Percentiles rank a stretch among this genome's conserved stretches.
Conservation (phyloP, 2,888 invertebrate genomes). For the Pachymerium ferrugineum region DNA sequence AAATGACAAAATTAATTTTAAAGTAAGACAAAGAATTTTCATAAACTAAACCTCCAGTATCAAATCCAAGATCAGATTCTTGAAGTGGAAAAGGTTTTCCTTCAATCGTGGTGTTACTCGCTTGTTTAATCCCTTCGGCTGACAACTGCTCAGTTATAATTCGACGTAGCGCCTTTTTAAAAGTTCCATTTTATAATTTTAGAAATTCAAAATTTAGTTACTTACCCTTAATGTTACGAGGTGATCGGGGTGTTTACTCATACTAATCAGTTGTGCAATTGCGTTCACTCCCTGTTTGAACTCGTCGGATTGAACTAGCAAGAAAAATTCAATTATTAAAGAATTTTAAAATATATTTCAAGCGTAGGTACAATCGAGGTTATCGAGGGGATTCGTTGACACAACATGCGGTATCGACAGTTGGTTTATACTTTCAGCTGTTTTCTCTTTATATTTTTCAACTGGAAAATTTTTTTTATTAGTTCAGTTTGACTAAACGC, state of each 20-base stretch:
- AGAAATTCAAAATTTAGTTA: not conserved
- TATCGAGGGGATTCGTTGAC: conserved; percentile 66
- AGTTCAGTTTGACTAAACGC: not conserved
- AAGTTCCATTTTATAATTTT: too few relatives aligned
- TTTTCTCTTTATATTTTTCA: conserved; percentile 63
- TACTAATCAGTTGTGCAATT: conserved; percentile 70
- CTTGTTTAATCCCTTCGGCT: conserved; percentile 56
- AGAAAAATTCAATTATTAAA: not conserved
- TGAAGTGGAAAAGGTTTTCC: conserved; percentile 66
- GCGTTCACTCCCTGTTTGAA: conserved; percentile 76
- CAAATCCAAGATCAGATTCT: conserved; percentile 62
- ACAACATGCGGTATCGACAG: conserved; percentile 64
- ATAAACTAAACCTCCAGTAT: conserved; percentile 53
- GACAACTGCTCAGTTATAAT: conserved; percentile 58
- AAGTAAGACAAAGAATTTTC: not conserved
- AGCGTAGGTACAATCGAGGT: conserved; percentile 33
- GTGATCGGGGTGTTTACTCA: conserved; percentile 75
- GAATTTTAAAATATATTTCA: conserved; percentile 32
- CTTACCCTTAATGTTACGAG: conserved; percentile 60
- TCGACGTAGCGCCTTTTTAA: conserved; percentile 55
- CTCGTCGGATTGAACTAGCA: conserved; percentile 48
- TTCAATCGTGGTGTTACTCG: conserved; percentile 52
- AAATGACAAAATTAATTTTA: not conserved
- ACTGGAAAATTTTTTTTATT: conserved; percentile 41
- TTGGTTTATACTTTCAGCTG: conserved; percentile 57